These are phyloP conservation scores for Bombylius discolor DNA, from an alignment of 2,888 invertebrate species.

Conservation along the genomic window DNA sequence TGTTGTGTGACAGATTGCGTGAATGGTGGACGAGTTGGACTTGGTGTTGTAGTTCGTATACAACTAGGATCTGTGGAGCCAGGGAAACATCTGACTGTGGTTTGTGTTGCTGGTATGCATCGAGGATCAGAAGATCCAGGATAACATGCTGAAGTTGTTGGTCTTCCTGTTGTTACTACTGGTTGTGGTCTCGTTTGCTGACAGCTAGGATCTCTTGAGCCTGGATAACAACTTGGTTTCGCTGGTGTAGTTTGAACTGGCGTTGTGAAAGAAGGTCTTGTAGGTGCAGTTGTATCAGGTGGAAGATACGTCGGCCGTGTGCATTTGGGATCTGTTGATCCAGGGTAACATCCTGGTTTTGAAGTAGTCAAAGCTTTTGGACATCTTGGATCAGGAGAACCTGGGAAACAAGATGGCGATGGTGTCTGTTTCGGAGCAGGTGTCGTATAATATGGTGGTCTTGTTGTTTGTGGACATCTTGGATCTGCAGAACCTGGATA, in stretches of 20 bases:
- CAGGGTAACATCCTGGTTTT: slow-evolving; percentile 20
- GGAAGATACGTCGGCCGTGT: slow-evolving; percentile 7
- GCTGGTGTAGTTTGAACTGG: slow-evolving; percentile 8
- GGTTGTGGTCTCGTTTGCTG: slow-evolving; percentile 24
- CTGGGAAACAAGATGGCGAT: slow-evolving; percentile 27
- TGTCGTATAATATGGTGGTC: neutral
- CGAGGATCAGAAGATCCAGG: slow-evolving; percentile 29
- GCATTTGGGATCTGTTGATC: slow-evolving; percentile 22
- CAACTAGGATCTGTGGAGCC: slow-evolving; percentile 20
- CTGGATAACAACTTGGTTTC: slow-evolving; percentile 17
- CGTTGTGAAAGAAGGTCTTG: no score
- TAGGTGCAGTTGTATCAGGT: no score
- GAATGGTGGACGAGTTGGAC: slow-evolving; percentile 12
- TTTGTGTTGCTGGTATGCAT: slow-evolving; percentile 20
- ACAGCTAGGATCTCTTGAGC: slow-evolving; percentile 19
- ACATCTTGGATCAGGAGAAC: slow-evolving; percentile 32
- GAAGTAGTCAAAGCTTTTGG: neutral
- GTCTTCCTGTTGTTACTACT: slow-evolving; percentile 15
- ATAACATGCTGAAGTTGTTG: slow-evolving; percentile 31
- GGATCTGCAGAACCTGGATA: slow-evolving; percentile 26
- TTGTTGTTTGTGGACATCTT: slow-evolving; percentile 20
- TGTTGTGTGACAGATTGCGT: no score
- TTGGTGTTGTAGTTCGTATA: slow-evolving; percentile 22
- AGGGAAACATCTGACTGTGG: slow-evolving; percentile 14
- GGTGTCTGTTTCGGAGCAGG: slow-evolving; percentile 15